These are phyloP conservation scores for Cremastinae sp. DNA, from an alignment of 2,888 invertebrate genomes.

Conservation along the genomic window DNA sequence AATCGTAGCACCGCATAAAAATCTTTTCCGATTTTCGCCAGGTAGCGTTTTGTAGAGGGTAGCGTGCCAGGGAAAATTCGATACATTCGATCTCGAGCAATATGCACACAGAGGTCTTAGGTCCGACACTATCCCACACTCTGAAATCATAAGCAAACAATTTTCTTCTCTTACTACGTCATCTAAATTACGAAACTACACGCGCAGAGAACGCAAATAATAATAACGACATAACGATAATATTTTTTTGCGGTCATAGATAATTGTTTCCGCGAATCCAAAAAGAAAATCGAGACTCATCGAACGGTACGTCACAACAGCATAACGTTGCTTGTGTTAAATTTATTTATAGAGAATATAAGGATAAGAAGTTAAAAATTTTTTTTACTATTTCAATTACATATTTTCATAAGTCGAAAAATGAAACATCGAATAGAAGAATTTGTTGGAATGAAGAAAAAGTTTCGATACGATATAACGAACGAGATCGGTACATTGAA, in stretches of 20 bases:
- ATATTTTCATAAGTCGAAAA: too few relatives aligned
- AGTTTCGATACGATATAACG: neutral
- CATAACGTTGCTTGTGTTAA: too few relatives aligned
- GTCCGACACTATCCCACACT: conserved; percentile 71
- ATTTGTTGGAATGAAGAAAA: too few relatives aligned
- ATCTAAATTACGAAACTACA: neutral
- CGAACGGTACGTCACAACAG: neutral
- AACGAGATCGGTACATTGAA: conserved; percentile 8
- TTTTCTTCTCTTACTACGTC: neutral
- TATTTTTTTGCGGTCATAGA: conserved; percentile 17
- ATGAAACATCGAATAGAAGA: too few relatives aligned
- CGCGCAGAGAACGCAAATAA: neutral
- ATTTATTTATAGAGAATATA: too few relatives aligned
- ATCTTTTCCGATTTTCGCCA: conserved; percentile 66
- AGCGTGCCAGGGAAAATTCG: conserved; percentile 79
- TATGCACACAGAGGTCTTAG: conserved; percentile 70
- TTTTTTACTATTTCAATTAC: too few relatives aligned
- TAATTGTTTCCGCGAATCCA: conserved; percentile 8
- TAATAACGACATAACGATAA: neutral
- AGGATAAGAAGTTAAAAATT: too few relatives aligned
- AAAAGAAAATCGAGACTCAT: conserved; percentile 2
- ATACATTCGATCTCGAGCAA: conserved; percentile 69
- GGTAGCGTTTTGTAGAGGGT: conserved; percentile 71
- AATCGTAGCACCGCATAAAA: conserved; percentile 78
- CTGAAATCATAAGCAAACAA: conserved; percentile 66